phyloP scores from a whole-genome alignment of 53 echinoderm and acorn worm species.

The Mesocentrotus franciscanus region DNA sequence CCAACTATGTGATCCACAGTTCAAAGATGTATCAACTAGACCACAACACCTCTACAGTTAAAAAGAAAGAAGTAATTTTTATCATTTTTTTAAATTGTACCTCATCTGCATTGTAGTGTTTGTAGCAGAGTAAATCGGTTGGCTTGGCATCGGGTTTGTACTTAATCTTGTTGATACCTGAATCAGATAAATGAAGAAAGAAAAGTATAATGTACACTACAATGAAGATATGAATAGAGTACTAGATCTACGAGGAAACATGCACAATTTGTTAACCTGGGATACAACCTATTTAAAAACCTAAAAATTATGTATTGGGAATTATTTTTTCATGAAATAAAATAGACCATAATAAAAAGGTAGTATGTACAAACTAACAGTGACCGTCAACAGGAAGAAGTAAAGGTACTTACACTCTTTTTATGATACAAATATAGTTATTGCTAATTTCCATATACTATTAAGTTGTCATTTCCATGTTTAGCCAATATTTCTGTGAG shows the following conservation, averaged over 20 bases:
- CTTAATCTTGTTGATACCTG: slow-evolving; percentile 85
- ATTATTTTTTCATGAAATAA: background rate
- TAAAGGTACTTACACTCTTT: too few species aligned
- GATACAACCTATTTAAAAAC: background rate
- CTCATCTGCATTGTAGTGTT: slow-evolving; percentile 94
- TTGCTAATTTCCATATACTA: too few species aligned
- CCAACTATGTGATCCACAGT: too few species aligned
- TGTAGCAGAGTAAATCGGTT: slow-evolving; percentile 86
- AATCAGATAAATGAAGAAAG: background rate
- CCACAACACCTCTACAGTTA: too few species aligned
- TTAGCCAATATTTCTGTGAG: too few species aligned
- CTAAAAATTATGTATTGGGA: background rate
- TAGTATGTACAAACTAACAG: too few species aligned
- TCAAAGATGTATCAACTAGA: too few species aligned
- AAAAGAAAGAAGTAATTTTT: background rate
- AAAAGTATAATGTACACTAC: background rate
- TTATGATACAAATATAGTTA: too few species aligned
- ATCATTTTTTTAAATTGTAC: slow-evolving; percentile 37
- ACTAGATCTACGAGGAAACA: background rate
- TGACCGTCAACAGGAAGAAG: too few species aligned
- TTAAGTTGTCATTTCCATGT: too few species aligned
- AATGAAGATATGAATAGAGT: background rate
- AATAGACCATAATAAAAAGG: too few species aligned
- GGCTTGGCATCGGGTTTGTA: slow-evolving; percentile 91
- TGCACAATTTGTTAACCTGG: background rate